Base-by-base conservation (phyloP, 1,140 invertebrate species). In the Gryllus bimaculatus region DNA sequence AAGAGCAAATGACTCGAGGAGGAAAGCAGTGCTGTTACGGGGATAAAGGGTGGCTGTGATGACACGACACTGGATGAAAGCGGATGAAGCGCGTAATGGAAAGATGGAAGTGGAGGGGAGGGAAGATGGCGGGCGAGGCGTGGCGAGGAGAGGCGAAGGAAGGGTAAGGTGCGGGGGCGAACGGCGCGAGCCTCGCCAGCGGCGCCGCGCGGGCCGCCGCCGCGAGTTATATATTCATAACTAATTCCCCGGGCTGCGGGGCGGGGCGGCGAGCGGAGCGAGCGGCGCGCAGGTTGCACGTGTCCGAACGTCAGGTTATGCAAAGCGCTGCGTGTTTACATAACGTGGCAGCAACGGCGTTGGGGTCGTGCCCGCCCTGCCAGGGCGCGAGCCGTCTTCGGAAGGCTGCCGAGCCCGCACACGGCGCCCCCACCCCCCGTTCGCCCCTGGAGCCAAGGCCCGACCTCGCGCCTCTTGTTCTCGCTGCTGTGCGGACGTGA, bases 221-320 rank as follows among this genome's bases (percentile, higher is more conserved):
- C 54, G 54, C 54, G 10, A 66, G 54, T 66, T 66, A 66, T 66
- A 66, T 66, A 66, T 66, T 66, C 54, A 66, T 66, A 66, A 66
- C 54, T 66, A 66, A 66, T 66, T 66, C 54, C 54, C 54, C 54
- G 54, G 54, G 18, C 10, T 10, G 54, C 54, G 54, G 54, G 2
- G 54, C 2, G 18, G 2, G 54, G 15, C 8, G 49, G 15, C 15
- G 49, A 54, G 15, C 8, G 49, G 15, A 54, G 8, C 8, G 49
- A 54, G 8, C 8, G 54, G 10, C 54, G 18, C 54, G 54, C 54
- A 66, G 18, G 54, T 66, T 66, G 54, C 54, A 66, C 54, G 54
- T 66, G 54, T 66, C 54, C 54, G 18, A 66, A 66, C 54, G 54
- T 66, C 54, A 66, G 54, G 54, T 66, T 66, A 66, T 66, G 54